A percentile compares a stretch with the other conserved stretches of the same genome.
Conservation (phyloP, 2,113 vertebrate genomes). For the Laterallus jamaicensis region DNA sequence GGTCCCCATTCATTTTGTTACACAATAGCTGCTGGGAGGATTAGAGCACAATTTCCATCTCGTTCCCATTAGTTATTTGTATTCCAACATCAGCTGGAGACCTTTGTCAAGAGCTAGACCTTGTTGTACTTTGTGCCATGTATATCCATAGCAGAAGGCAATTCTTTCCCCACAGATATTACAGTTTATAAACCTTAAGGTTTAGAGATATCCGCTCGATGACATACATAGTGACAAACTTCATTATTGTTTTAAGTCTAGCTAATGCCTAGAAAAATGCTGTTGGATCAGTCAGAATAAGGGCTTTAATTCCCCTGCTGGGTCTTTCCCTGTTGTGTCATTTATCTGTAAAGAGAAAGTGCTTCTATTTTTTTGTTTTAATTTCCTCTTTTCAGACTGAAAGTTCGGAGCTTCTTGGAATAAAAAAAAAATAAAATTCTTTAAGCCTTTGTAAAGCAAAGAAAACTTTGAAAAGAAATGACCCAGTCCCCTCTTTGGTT, state of each 20-base stretch:
- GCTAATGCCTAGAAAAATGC: conserved; percentile 49
- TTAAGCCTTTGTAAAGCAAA: conserved; percentile 56
- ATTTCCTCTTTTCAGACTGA: neutral
- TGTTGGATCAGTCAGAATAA: conserved; percentile 43
- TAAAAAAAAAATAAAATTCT: neutral
- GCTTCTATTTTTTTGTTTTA: neutral
- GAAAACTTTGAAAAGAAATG: conserved; percentile 73
- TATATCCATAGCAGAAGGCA: conserved; percentile 40
- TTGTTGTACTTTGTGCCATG: conserved; percentile 34
- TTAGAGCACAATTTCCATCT: conserved; percentile 49
- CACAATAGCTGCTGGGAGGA: conserved; percentile 40
- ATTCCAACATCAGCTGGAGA: conserved; percentile 58
- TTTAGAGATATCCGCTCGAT: conserved; percentile 34
- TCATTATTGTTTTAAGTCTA: conserved; percentile 51
- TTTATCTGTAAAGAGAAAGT: conserved; percentile 38
- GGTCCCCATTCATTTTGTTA: neutral
- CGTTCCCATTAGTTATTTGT: conserved; percentile 49
- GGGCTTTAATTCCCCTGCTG: conserved; percentile 53
- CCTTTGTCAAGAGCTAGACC: conserved; percentile 60
- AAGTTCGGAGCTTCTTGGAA: conserved; percentile 16
- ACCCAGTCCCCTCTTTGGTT: conserved; percentile 78
- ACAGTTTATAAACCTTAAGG: conserved; percentile 50
- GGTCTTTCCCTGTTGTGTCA: neutral
- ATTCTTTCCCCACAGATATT: conserved; percentile 52
- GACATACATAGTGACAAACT: conserved; percentile 47